Conservation (phyloP, 2,113 vertebrate genomes). For the Clarias gariepinus region DNA sequence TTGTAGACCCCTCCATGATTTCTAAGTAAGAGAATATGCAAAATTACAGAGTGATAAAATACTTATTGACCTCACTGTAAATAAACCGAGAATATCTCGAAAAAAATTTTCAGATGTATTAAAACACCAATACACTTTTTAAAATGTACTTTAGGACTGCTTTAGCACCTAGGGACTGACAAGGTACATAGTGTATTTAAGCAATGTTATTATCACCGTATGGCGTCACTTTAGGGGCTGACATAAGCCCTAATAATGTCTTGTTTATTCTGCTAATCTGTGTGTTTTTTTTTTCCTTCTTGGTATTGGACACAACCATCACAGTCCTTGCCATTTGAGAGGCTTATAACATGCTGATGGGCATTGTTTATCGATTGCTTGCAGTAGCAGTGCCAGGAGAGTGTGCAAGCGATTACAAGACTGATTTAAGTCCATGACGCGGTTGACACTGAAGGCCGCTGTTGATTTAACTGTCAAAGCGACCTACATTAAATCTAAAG, state of each 20-base stretch:
- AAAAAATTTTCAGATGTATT: background rate
- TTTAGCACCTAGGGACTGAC: constrained; percentile 5
- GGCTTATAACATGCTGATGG: constrained; percentile 36
- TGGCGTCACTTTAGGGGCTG: constrained; percentile 18
- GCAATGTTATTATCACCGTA: constrained; percentile 28
- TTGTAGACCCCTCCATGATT: no score
- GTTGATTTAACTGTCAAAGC: constrained; percentile 46
- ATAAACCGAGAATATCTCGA: background rate
- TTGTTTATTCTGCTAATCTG: constrained; percentile 36
- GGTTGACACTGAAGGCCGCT: constrained; percentile 41
- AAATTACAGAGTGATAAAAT: no score
- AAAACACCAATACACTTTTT: constrained; percentile 1
- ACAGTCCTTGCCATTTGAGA: constrained; percentile 20
- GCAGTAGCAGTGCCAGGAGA: constrained; percentile 25
- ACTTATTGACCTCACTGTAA: no score
- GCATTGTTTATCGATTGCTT: constrained; percentile 40
- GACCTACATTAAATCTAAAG: background rate
- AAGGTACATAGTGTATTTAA: constrained; percentile 26
- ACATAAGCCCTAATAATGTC: constrained; percentile 7
- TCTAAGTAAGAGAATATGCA: no score
- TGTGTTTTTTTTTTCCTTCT: background rate
- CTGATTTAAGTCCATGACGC: constrained; percentile 38
- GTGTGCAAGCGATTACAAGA: constrained; percentile 31
- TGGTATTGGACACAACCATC: constrained; percentile 22
- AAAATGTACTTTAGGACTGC: background rate